Conservation (phyloP, 2,113 vertebrate genomes). For the Romanogobio albipinnatus region DNA sequence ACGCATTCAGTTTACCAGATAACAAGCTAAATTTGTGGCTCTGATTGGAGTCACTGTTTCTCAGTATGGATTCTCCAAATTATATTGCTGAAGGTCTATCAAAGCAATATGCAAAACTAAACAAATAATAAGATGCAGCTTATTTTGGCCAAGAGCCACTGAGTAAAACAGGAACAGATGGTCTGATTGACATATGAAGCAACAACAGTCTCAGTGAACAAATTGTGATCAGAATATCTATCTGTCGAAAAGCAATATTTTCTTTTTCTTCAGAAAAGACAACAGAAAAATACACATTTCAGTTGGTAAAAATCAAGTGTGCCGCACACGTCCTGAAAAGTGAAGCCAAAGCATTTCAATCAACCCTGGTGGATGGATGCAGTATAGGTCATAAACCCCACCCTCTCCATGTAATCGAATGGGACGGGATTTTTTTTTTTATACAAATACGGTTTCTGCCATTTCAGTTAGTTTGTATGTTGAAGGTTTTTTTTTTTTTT, state of each 20-base stretch:
- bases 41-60: conserved; percentile 2
- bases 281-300: not conserved
- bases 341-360: too few species aligned
- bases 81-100: not conserved
- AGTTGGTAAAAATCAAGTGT: not conserved
- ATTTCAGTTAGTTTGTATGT: too few species aligned
- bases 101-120: not conserved
- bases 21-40: not conserved
- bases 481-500: too few species aligned
- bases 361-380: too few species aligned
- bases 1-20: conserved; percentile 1
- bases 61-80: not conserved
- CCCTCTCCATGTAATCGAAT: too few species aligned
- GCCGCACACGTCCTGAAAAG: too few species aligned
- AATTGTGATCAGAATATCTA: not conserved
- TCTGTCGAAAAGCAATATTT: not conserved
- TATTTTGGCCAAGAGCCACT: not conserved
- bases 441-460: too few species aligned
- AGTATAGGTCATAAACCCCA: too few species aligned
- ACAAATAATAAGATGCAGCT: not conserved
- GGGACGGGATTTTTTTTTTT: too few species aligned
- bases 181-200: not conserved
- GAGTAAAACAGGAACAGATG: not conserved
- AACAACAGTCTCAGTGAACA: too few species aligned
- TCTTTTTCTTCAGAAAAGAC: not conserved